Evolutionary conservation across 2,797 vertebrate species (phyloP), one percentile per base, ranked within the genome.

Genomic region (Halcyon badia): DNA sequence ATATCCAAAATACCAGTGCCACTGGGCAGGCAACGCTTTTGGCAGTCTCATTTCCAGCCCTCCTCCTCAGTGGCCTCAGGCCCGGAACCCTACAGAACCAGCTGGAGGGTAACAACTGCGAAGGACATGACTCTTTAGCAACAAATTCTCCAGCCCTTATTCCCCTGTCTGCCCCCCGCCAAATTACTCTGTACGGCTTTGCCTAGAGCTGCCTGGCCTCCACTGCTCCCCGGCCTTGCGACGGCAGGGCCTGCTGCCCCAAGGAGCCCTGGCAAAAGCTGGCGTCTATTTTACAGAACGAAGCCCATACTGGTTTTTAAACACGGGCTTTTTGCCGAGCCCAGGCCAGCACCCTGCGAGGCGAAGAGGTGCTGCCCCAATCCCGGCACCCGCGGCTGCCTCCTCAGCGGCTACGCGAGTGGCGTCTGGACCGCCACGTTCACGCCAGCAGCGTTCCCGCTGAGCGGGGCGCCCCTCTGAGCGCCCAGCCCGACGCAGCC

Each of bases 151-250:
- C 25, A 18, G 11, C 2, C 19, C 3, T 4, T 4, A 1, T 3
- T 12, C 11, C 30, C 49, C 8, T 0, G 12, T 3, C 25, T 1
- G 1, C 1, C 11, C 0, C 0, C 20, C 7, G 30, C 12, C 1
- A 11, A 31, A 9, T 1, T 0, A 4, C 5, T 1, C 4, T 0
- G 2, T 0, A 2, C 0, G 2, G 21, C 17, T 11, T 26, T 3
- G 12, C 33, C 25, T 3, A 11, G 8, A 46, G 33, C 33, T 8
- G 14, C 19, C 30, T 0, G 1, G 21, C 51, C 37, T 2, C 13
- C 35, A 3, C 42, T 2, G 5, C 42, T 22, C 28, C 11, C 41
- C 4, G 2, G 8, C 1, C 0, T 2, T 39, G 3, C 14, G 4
- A 15, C 1, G 24, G 22, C 18, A n/a, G 3, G 25, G 24, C 65